phyloP scores from a whole-genome alignment of 2,113 vertebrate species.

The Hucho hucho region DNA sequence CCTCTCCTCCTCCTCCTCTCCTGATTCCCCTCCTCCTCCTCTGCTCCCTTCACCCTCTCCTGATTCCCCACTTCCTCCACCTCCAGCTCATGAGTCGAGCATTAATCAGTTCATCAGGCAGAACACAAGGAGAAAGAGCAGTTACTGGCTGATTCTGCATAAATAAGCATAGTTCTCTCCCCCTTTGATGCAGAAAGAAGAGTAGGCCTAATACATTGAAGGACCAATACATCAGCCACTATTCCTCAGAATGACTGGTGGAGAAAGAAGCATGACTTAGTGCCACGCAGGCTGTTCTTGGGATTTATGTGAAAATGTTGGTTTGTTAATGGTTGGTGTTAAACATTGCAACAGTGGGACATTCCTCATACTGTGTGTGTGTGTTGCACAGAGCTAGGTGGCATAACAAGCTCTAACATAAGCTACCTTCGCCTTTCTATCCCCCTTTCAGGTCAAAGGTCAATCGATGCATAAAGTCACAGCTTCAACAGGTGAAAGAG shows the following conservation, averaged over 20 bases:
- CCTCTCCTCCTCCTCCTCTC: not conserved
- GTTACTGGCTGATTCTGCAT: constrained; percentile 39
- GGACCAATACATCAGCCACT: constrained; percentile 20
- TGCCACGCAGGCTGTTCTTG: not conserved
- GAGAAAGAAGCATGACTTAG: constrained; percentile 24
- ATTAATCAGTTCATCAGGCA: constrained; percentile 57
- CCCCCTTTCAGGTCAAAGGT: no score
- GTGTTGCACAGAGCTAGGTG: not conserved
- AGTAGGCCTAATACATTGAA: constrained; percentile 9
- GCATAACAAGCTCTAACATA: no score
- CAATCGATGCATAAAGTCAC: no score
- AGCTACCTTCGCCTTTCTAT: no score
- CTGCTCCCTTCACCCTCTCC: not conserved
- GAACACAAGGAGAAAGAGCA: constrained; percentile 49
- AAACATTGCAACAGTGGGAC: not conserved
- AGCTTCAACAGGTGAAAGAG: no score
- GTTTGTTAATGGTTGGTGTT: constrained; percentile 5
- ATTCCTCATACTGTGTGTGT: not conserved
- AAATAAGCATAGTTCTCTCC: constrained; percentile 36
- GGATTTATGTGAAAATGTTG: not conserved
- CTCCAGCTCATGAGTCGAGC: constrained; percentile 14
- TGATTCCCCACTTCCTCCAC: not conserved
- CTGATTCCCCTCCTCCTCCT: not conserved
- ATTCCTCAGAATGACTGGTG: constrained; percentile 26
- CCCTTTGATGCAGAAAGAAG: constrained; percentile 23